Evolutionary conservation across 2,113 vertebrate species (phyloP), one percentile per base, ranked within the genome.

Genomic region (Pedetes capensis): DNA sequence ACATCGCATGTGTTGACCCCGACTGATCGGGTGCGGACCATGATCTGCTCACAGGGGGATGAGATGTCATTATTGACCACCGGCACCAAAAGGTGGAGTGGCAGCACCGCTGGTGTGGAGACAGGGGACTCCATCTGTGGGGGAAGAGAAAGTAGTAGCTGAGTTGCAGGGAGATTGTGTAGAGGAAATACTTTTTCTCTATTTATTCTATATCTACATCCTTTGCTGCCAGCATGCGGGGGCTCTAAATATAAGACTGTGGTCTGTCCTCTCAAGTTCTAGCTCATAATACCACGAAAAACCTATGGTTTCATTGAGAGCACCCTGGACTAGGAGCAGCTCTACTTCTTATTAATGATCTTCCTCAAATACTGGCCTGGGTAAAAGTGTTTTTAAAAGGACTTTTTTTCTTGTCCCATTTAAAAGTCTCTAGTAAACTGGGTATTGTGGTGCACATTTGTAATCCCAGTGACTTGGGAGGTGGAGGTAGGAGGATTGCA

Each of bases 11-110:
- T 99, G 98, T 99, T 99, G 91, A 99, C 99, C 2, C 99, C 99
- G 91, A 99, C 99, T 0, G 99, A 99, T 89, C 99, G 99, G 3
- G 99, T 99, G 81, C 99, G 99, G 83, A 99, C 99, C 99, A 99
- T 99, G 97, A 99, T 99, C 98, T 99, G 99, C 98, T 99, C 99
- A 0, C 99, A 99, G 0, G 99, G 99, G 0, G 99, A 99, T 1
- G 99, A 99, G 92, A 99, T 99, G 98, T 99, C 99, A 3, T 97
- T 99, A 98, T 97, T 99, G 96, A 99, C 99, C 0, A 99, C 99
- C 0, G 99, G 98, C 53, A 99, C 98, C 20, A 99, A 98, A 95
- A 99, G 99, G 97, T 99, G 99, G 96, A 99, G 98, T 16, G 99
- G 99, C 92, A 99, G 98, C 97, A 99, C 99, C 0, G 99, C 99